Percentiles rank a stretch among this genome's conserved stretches.
Conservation (phyloP, 1,140 invertebrate genomes). For the Mactra quadrangularis region DNA sequence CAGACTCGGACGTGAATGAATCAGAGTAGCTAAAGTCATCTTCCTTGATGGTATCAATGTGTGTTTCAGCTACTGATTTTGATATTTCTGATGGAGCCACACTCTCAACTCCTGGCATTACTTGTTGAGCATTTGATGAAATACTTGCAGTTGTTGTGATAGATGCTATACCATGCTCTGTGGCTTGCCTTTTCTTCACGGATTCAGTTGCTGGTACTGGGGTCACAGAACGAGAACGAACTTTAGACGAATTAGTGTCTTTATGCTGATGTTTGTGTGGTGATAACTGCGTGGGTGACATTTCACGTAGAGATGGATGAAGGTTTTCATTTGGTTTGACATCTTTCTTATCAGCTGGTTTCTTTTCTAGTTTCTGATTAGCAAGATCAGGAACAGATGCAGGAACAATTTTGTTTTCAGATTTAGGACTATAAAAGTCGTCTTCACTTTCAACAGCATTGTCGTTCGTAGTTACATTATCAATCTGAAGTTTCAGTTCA, state of each 20-base stretch:
- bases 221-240: not conserved
- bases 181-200: not conserved
- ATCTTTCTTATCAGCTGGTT: not conserved
- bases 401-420: not conserved
- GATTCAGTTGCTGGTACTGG: not conserved
- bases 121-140: slow-evolving; percentile 10
- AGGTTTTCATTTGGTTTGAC: not conserved
- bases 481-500: no score
- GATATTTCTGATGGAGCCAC: not conserved
- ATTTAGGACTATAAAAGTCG: not conserved
- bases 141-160: slow-evolving; percentile 23
- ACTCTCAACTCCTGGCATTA: slow-evolving; percentile 42
- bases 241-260: not conserved
- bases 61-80: slow-evolving; percentile 4
- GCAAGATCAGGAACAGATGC: not conserved
- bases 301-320: not conserved
- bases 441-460: not conserved
- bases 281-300: not conserved
- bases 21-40: not conserved
- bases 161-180: not conserved
- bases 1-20: slow-evolving; percentile 13
- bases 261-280: not conserved
- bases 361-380: not conserved
- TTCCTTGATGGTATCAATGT: slow-evolving; percentile 3
- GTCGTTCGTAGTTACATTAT: not conserved